phyloP scores from a whole-genome alignment of 2,888 invertebrate genomes.

The Tetheella fluctuosa region DNA sequence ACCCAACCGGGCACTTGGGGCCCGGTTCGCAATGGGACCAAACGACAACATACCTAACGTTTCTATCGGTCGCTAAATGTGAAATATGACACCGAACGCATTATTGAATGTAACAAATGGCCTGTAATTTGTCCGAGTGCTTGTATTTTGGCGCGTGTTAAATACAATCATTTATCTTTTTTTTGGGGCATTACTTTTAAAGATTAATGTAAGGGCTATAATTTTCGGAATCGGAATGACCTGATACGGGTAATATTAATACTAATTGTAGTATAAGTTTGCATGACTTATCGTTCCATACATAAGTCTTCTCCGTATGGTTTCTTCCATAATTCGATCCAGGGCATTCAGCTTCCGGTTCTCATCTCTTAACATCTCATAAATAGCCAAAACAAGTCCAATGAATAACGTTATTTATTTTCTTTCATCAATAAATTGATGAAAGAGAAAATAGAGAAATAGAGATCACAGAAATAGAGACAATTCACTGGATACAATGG shows the following conservation, averaged over 20 bases:
- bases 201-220: background rate
- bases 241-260: background rate
- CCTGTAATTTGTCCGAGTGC: background rate
- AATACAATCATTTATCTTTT: background rate
- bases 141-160: background rate
- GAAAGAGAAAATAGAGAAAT: no score
- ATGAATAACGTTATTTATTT: no score
- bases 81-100: slow-evolving; percentile 3
- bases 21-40: slow-evolving; percentile 20
- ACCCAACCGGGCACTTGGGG: slow-evolving; percentile 30
- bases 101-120: background rate
- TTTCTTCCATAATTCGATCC: background rate
- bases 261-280: background rate
- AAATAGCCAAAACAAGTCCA: no score
- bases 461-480: background rate
- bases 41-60: slow-evolving; percentile 10
- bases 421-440: no score
- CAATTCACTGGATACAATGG: background rate
- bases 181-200: background rate
- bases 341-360: no score
- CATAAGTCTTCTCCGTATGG: background rate
- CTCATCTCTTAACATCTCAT: no score
- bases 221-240: background rate
- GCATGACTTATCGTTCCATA: background rate
- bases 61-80: slow-evolving; percentile 5